These are phyloP conservation scores for Agrotis segetum DNA, from an alignment of 2,888 invertebrate genomes.

Conservation along the genomic window DNA sequence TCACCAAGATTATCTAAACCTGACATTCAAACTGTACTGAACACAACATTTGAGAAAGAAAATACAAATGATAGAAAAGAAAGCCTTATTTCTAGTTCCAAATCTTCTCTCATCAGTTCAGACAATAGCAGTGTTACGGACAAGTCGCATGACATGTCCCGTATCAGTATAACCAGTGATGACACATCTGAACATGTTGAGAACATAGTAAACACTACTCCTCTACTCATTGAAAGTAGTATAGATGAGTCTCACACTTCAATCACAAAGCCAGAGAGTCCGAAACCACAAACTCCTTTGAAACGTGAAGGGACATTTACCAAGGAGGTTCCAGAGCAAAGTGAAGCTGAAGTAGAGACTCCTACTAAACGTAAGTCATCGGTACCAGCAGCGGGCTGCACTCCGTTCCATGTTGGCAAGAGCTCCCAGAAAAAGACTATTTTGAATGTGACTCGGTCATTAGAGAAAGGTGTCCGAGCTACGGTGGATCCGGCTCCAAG, in stretches of 20 bases:
- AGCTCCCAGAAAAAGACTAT: conserved; percentile 71
- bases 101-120: conserved; percentile 78
- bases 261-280: conserved; percentile 23
- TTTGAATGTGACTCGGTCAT: conserved; percentile 82
- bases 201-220: conserved; percentile 80
- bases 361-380: conserved; percentile 76
- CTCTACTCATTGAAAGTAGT: conserved; percentile 83
- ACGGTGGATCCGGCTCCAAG: conserved; percentile 70
- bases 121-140: conserved; percentile 76
- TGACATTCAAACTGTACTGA: conserved; percentile 55
- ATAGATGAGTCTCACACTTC: conserved; percentile 75
- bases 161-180: conserved; percentile 83
- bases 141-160: conserved; percentile 71
- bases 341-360: conserved; percentile 61
- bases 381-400: conserved; percentile 79
- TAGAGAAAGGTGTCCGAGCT: conserved; percentile 76
- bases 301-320: conserved; percentile 87
- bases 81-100: conserved; percentile 66
- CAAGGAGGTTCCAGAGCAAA: conserved; percentile 75
- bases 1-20: conserved; percentile 26
- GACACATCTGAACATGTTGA: conserved; percentile 80
- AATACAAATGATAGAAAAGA: background rate
- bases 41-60: conserved; percentile 77
- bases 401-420: conserved; percentile 78
- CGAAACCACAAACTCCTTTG: conserved; percentile 69